Conservation (phyloP, 2,113 vertebrate genomes). For the Merops nubicus region DNA sequence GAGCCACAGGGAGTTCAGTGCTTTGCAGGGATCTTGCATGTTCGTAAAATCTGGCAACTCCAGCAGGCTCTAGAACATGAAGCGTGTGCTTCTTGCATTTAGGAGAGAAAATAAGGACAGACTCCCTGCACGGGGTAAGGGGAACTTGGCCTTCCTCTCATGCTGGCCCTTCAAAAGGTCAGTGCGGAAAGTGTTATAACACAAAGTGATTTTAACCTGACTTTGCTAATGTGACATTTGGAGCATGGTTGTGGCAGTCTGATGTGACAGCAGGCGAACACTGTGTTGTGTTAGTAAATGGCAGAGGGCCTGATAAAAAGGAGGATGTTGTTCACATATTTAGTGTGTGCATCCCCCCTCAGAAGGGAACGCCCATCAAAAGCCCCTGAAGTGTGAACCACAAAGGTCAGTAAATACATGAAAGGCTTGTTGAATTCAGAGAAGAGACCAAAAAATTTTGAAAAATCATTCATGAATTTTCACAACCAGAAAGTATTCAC, state of each 20-base stretch:
- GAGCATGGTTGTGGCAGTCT: conserved; percentile 32
- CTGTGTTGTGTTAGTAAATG: conserved; percentile 17
- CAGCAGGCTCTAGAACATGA: neutral
- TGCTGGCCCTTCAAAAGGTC: conserved; percentile 61
- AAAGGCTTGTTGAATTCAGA: neutral
- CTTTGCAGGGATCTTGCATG: neutral
- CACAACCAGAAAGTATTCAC: neutral
- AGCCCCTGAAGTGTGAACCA: neutral
- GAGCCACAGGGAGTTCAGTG: fast-evolving
- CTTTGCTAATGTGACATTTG: conserved; percentile 77
- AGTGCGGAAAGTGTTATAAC: conserved; percentile 30
- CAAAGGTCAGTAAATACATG: conserved; percentile 3
- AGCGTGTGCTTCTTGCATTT: neutral
- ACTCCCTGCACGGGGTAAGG: neutral
- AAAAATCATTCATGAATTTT: conserved; percentile 6
- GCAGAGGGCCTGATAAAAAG: neutral
- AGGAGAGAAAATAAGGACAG: conserved; percentile 53
- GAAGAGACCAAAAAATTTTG: neutral
- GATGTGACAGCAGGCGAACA: conserved; percentile 52
- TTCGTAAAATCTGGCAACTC: neutral
- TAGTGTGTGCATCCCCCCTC: neutral
- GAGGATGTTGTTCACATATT: neutral
- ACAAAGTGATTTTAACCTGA: conserved; percentile 61
- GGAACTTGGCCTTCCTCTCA: conserved; percentile 5
- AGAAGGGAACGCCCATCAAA: neutral